Percentiles rank a stretch among this genome's conserved stretches.
Conservation (phyloP, 2,797 vertebrate species). For the Argyrosomus regius region DNA sequence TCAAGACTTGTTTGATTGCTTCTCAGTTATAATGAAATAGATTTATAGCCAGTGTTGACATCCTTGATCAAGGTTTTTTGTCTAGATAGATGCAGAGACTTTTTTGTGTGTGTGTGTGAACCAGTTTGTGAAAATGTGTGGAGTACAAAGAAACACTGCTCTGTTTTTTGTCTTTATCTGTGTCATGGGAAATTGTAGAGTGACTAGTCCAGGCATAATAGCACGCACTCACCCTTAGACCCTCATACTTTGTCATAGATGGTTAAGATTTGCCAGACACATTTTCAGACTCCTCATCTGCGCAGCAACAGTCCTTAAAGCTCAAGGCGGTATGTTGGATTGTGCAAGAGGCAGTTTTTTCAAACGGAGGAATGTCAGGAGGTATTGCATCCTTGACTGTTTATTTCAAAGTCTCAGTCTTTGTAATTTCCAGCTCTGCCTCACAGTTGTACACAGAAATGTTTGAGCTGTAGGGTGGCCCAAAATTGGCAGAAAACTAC, state of each 20-base stretch:
- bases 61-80: not conserved
- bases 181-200: constrained; percentile 12
- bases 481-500: constrained; percentile 8
- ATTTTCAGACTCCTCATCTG: constrained; percentile 54
- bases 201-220: constrained; percentile 25
- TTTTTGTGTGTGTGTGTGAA: not conserved
- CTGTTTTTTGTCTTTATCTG: constrained; percentile 19
- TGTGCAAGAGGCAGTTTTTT: constrained; percentile 51
- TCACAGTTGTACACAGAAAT: constrained; percentile 24
- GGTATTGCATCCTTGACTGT: constrained; percentile 43
- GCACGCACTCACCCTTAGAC: constrained; percentile 26
- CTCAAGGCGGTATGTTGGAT: constrained; percentile 41
- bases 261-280: constrained; percentile 62
- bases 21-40: not conserved
- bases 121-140: not conserved
- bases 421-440: constrained; percentile 47
- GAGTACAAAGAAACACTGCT: not conserved
- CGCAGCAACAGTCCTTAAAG: constrained; percentile 33
- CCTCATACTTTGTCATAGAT: constrained; percentile 44
- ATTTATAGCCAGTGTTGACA: not conserved
- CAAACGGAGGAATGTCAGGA: constrained; percentile 30
- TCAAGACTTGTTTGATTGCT: not conserved
- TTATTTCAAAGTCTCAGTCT: constrained; percentile 43
- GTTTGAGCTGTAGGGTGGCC: constrained; percentile 15
- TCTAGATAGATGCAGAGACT: not conserved